Evolutionary conservation across 2,888 invertebrate genomes (phyloP).

Genomic region (Bellardia pandia): DNA sequence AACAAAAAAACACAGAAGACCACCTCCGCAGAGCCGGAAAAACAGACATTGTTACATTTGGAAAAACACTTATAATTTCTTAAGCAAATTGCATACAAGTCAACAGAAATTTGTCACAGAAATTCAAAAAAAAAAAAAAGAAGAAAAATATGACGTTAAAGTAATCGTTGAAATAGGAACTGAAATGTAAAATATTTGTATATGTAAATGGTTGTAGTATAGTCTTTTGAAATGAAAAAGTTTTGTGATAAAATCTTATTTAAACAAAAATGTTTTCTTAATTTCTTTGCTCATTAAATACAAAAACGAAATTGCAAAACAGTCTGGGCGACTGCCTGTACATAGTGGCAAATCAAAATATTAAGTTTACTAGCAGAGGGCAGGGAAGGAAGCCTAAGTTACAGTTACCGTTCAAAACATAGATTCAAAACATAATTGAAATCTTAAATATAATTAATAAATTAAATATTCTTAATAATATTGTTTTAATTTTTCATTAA

Average conservation of each 20-base stretch:
- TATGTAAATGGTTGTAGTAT: conserved; percentile 11
- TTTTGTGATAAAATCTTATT: conserved; percentile 75
- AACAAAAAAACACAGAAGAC: conserved; percentile 41
- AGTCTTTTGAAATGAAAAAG: conserved; percentile 34
- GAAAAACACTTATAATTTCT: conserved; percentile 66
- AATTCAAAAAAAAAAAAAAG: conserved; percentile 33
- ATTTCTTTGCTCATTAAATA: conserved; percentile 76
- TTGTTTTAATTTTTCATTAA: too few relatives aligned
- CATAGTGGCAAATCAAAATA: conserved; percentile 42
- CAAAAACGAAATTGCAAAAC: conserved; percentile 57
- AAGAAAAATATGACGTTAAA: conserved; percentile 58
- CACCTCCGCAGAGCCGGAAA: conserved; percentile 69
- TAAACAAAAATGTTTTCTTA: conserved; percentile 74
- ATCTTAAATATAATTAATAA: too few relatives aligned
- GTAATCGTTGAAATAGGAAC: conserved; percentile 61
- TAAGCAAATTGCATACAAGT: conserved; percentile 74
- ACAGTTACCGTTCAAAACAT: too few relatives aligned
- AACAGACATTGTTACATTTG: conserved; percentile 50
- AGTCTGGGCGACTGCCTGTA: conserved; percentile 59
- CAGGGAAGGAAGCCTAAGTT: conserved; percentile 36
- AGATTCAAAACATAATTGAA: too few relatives aligned
- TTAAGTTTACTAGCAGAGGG: not conserved
- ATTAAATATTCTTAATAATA: too few relatives aligned
- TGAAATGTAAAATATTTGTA: conserved; percentile 48
- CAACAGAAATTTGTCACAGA: conserved; percentile 75